Conservation (phyloP, 2,888 invertebrate genomes). For the Drosophila borborema region DNA sequence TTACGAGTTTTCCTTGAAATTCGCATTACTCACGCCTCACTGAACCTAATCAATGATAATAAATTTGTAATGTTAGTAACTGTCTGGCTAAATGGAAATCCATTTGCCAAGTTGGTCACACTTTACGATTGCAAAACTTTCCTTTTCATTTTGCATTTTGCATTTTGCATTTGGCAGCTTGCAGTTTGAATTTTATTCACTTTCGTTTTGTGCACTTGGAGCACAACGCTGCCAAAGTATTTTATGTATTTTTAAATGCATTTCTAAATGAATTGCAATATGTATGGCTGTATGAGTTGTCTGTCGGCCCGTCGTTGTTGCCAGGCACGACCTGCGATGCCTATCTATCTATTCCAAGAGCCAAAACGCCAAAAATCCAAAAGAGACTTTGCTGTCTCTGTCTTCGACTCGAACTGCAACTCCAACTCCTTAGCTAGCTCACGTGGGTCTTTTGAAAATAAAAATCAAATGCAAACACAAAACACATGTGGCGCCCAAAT, state of each 20-base stretch:
- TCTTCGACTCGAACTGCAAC: slow-evolving; percentile 4
- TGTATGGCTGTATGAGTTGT: slow-evolving; percentile 49
- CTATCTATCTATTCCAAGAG: slow-evolving; percentile 68
- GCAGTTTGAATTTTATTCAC: slow-evolving; percentile 69
- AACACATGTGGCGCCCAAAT: slow-evolving; percentile 75
- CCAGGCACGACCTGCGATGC: slow-evolving; percentile 71
- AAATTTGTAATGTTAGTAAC: slow-evolving; percentile 23
- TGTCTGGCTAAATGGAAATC: slow-evolving; percentile 21
- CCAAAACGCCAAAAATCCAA: slow-evolving; percentile 21
- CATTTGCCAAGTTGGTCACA: slow-evolving; percentile 52
- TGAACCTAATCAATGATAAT: slow-evolving; percentile 24
- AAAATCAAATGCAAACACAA: slow-evolving; percentile 80
- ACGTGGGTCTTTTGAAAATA: slow-evolving; percentile 75
- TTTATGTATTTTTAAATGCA: slow-evolving; percentile 76
- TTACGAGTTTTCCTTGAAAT: neutral
- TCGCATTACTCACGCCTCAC: slow-evolving; percentile 12
- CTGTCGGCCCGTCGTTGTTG: slow-evolving; percentile 28
- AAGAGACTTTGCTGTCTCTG: slow-evolving; percentile 16
- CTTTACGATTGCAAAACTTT: slow-evolving; percentile 60
- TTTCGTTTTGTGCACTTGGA: slow-evolving; percentile 62
- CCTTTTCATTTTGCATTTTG: slow-evolving; percentile 67
- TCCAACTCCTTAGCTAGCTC: slow-evolving; percentile 41
- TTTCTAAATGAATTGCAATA: slow-evolving; percentile 82
- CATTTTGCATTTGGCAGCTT: slow-evolving; percentile 67
- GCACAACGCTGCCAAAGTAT: slow-evolving; percentile 40